A percentile compares a stretch with the other conserved stretches of the same genome.
These are phyloP conservation scores for Oncorhynchus kisutch DNA, from an alignment of 2,113 vertebrate species.

Conservation along the genomic window DNA sequence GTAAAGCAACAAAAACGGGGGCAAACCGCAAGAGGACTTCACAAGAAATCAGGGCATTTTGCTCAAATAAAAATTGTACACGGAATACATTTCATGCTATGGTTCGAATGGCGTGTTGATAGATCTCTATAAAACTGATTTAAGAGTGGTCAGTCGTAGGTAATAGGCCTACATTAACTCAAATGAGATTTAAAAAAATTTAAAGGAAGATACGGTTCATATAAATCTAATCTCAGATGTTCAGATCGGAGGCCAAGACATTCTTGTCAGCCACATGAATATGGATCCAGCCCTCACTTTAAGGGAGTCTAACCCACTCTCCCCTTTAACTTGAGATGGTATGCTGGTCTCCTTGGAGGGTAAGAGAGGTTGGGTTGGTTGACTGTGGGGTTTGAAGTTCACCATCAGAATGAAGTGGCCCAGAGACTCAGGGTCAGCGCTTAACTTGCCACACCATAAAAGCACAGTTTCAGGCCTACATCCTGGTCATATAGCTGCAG, in stretches of 20 bases:
- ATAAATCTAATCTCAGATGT: slow-evolving; percentile 42
- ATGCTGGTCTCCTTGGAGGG: slow-evolving; percentile 27
- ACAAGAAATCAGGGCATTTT: slow-evolving; percentile 39
- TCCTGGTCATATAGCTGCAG: neutral
- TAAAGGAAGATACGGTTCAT: slow-evolving; percentile 4
- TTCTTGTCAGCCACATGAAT: slow-evolving; percentile 29
- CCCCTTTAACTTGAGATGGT: slow-evolving; percentile 31
- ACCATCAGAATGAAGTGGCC: slow-evolving; percentile 30
- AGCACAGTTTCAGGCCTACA: slow-evolving; percentile 19
- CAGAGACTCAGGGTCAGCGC: slow-evolving; percentile 15
- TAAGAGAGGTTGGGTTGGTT: slow-evolving; percentile 26
- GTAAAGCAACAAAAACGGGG: slow-evolving; percentile 49
- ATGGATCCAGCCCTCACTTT: slow-evolving; percentile 10
- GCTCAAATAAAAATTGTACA: slow-evolving; percentile 40
- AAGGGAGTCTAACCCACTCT: slow-evolving; percentile 17
- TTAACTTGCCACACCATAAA: slow-evolving; percentile 28
- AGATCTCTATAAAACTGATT: slow-evolving; percentile 11
- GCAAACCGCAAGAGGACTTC: slow-evolving; percentile 46
- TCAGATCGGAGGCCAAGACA: slow-evolving; percentile 30
- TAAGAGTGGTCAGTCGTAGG: slow-evolving; percentile 25
- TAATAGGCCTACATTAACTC: slow-evolving; percentile 9
- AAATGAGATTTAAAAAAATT: slow-evolving; percentile 36
- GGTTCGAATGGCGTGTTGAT: slow-evolving; percentile 1
- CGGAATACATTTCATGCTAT: slow-evolving; percentile 38
- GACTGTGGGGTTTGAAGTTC: slow-evolving; percentile 36